Conservation (phyloP, 2,888 invertebrate genomes). For the Gortyna flavago region DNA sequence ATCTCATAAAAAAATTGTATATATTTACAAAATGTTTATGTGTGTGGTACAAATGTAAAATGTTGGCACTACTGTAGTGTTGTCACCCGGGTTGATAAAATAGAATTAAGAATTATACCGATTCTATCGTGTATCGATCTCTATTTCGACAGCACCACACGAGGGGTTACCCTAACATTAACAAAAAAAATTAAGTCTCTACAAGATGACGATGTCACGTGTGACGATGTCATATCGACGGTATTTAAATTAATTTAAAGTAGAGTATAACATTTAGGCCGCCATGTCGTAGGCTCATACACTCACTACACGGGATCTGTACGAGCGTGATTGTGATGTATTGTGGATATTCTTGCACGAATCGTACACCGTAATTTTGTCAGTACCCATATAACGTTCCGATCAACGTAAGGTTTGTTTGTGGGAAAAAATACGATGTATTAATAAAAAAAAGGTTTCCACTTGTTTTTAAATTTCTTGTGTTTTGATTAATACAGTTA, state of each 20-base stretch:
- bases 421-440: not conserved
- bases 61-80: constrained; percentile 52
- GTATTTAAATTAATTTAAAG: constrained; percentile 16
- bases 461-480: constrained; percentile 1
- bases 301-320: constrained; percentile 1
- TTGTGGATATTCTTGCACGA: not conserved
- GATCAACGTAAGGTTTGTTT: not conserved
- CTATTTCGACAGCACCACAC: not conserved
- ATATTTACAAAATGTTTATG: constrained; percentile 45
- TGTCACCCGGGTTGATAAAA: constrained; percentile 35
- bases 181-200: constrained; percentile 3
- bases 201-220: not conserved
- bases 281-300: not conserved
- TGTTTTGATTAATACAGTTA: constrained; percentile 5
- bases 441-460: not conserved
- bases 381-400: not conserved
- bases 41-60: constrained; percentile 29
- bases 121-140: not conserved
- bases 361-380: not conserved
- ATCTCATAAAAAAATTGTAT: constrained; percentile 48
- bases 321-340: not conserved
- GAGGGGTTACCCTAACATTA: constrained; percentile 4
- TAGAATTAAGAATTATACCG: constrained; percentile 12
- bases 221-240: not conserved
- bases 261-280: constrained; percentile 35